phyloP scores from a whole-genome alignment of 2,113 vertebrate species.

The Mustelus asterias region DNA sequence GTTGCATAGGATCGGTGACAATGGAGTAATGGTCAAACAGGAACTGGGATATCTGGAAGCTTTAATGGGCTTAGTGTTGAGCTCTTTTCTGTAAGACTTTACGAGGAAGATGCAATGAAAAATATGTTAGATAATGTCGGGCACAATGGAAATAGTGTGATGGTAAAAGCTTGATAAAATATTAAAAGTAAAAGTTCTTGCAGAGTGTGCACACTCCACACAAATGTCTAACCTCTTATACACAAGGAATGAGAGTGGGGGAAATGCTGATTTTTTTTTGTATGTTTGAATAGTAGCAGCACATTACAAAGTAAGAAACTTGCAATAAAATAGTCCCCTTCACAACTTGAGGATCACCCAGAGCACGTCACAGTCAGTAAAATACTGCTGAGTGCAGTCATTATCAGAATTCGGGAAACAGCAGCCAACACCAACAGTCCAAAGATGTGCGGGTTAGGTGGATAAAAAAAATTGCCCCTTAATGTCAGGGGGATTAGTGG shows the following conservation, averaged over 20 bases:
- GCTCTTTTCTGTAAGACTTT: not conserved
- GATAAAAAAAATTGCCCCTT: no score
- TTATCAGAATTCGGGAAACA: not conserved
- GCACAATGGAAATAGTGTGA: not conserved
- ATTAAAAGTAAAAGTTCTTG: not conserved
- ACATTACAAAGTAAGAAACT: not conserved
- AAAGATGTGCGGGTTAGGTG: no score
- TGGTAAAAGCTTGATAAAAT: not conserved
- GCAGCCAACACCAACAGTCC: not conserved
- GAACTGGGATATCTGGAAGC: not conserved
- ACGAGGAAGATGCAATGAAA: not conserved
- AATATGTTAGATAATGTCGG: not conserved
- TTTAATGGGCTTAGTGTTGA: not conserved
- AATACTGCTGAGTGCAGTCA: not conserved
- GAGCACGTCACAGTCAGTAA: not conserved
- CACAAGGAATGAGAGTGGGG: not conserved
- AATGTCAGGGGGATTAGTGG: no score
- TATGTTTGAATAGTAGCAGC: not conserved
- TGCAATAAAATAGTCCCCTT: not conserved
- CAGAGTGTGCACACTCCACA: not conserved
- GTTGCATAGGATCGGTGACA: not conserved
- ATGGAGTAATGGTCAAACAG: not conserved
- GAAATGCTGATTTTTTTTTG: not conserved
- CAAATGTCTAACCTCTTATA: not conserved
- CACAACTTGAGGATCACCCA: not conserved